These are phyloP conservation scores for Oncorhynchus gorbuscha DNA, from an alignment of 2,113 vertebrate genomes.

Conservation along the genomic window DNA sequence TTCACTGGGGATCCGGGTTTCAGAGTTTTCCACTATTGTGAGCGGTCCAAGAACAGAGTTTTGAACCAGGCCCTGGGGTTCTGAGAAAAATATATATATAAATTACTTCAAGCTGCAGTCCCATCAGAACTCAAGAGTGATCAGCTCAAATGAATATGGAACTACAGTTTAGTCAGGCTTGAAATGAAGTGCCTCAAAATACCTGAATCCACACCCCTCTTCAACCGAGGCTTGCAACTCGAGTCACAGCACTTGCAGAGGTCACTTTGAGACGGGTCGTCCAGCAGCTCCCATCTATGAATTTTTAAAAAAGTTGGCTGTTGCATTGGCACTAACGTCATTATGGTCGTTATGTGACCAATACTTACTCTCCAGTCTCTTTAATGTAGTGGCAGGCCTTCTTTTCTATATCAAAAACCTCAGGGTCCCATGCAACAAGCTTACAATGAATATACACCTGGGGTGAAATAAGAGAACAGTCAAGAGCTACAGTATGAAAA, in stretches of 20 bases:
- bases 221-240: slow-evolving; percentile 54
- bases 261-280: slow-evolving; percentile 47
- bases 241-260: slow-evolving; percentile 70
- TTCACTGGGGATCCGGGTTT: not conserved
- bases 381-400: slow-evolving; percentile 76
- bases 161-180: not conserved
- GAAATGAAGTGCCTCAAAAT: not conserved
- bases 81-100: slow-evolving; percentile 21
- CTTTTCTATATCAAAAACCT: slow-evolving; percentile 45
- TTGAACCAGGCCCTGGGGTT: slow-evolving; percentile 12
- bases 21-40: slow-evolving; percentile 35
- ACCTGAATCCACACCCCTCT: slow-evolving; percentile 45
- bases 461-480: not conserved
- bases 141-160: not conserved
- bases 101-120: not conserved
- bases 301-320: not conserved
- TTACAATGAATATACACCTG: slow-evolving; percentile 79
- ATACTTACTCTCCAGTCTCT: slow-evolving; percentile 55
- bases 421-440: slow-evolving; percentile 72
- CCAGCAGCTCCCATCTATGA: slow-evolving; percentile 70
- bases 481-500: not conserved
- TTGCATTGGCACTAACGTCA: not conserved
- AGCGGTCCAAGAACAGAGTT: slow-evolving; percentile 64
- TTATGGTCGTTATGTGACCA: not conserved
- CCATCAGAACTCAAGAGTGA: too few species aligned